These are phyloP conservation scores for Euwallacea fornicatus DNA, from an alignment of 1,140 invertebrate species.

Conservation along the genomic window DNA sequence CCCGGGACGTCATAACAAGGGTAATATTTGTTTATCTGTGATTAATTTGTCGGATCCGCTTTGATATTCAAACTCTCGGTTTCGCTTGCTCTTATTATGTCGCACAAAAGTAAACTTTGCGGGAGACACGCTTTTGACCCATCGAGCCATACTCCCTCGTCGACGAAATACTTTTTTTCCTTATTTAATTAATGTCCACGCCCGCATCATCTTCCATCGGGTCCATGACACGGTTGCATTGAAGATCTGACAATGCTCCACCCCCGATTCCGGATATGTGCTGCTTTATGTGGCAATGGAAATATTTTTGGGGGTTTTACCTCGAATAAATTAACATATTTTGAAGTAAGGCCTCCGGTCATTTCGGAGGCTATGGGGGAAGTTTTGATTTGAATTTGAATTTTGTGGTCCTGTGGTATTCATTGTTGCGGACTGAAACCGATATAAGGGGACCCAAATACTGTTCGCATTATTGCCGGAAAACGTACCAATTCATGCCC, in stretches of 20 bases:
- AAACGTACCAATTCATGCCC: conserved; percentile 9
- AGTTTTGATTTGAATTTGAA: conserved; percentile 32
- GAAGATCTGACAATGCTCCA: neutral
- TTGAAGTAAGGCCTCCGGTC: conserved; percentile 29
- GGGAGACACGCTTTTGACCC: neutral
- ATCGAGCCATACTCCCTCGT: neutral
- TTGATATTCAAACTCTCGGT: neutral
- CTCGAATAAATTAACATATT: conserved; percentile 34
- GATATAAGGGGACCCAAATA: conserved; percentile 25
- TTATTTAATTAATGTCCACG: too few species aligned
- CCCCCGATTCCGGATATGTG: conserved; percentile 6
- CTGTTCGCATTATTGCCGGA: conserved; percentile 19
- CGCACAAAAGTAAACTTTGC: conserved; percentile 1
- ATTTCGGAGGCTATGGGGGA: conserved; percentile 30
- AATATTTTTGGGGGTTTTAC: conserved; percentile 23
- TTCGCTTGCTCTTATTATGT: neutral
- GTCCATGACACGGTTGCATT: neutral
- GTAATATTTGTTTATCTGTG: conserved; percentile 42
- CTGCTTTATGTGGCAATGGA: conserved; percentile 15
- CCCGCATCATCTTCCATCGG: too few species aligned
- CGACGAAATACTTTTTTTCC: too few species aligned
- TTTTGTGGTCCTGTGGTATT: conserved; percentile 25
- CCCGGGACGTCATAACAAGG: conserved; percentile 40
- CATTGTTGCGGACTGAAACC: conserved; percentile 22
- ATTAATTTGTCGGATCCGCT: conserved; percentile 29